Percentiles rank a stretch among this genome's conserved stretches.
Evolutionary conservation across 1,140 invertebrate species (phyloP).

Genomic region (Zaprionus tsacasi): DNA sequence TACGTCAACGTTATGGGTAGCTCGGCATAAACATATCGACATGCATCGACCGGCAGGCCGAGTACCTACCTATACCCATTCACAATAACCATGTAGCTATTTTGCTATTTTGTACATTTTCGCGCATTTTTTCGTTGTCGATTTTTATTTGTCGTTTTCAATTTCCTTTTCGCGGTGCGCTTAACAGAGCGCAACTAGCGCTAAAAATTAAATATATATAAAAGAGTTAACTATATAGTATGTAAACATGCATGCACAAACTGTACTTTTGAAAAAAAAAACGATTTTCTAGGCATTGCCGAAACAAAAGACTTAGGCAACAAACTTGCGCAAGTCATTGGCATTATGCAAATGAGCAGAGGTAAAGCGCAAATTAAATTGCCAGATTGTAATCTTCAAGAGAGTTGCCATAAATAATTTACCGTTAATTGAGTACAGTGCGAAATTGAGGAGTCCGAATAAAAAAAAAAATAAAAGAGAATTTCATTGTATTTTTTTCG

Average conservation of each 20-base stretch:
- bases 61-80: slow-evolving; percentile 14
- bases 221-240: slow-evolving; percentile 9
- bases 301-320: slow-evolving; percentile 64
- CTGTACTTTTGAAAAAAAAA: slow-evolving; percentile 15
- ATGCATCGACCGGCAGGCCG: slow-evolving; percentile 21
- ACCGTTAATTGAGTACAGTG: slow-evolving; percentile 67
- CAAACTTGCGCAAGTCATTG: slow-evolving; percentile 77
- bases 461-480: slow-evolving; percentile 39
- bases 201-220: slow-evolving; percentile 28
- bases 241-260: neutral
- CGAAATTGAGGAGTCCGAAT: slow-evolving; percentile 24
- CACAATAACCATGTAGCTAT: slow-evolving; percentile 48
- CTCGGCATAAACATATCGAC: slow-evolving; percentile 56
- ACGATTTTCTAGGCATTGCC: slow-evolving; percentile 4
- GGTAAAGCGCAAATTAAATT: slow-evolving; percentile 64
- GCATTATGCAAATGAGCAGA: slow-evolving; percentile 67
- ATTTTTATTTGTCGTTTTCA: slow-evolving; percentile 43
- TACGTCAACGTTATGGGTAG: slow-evolving; percentile 38
- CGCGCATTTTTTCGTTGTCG: slow-evolving; percentile 43
- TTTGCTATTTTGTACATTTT: slow-evolving; percentile 51
- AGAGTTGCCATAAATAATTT: slow-evolving; percentile 44
- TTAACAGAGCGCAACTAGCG: slow-evolving; percentile 74
- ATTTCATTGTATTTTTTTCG: slow-evolving; percentile 23
- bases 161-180: slow-evolving; percentile 58
- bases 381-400: slow-evolving; percentile 59